Evolutionary conservation across 2,888 invertebrate genomes (phyloP).

Genomic region (Hemicrepidius hirtus): DNA sequence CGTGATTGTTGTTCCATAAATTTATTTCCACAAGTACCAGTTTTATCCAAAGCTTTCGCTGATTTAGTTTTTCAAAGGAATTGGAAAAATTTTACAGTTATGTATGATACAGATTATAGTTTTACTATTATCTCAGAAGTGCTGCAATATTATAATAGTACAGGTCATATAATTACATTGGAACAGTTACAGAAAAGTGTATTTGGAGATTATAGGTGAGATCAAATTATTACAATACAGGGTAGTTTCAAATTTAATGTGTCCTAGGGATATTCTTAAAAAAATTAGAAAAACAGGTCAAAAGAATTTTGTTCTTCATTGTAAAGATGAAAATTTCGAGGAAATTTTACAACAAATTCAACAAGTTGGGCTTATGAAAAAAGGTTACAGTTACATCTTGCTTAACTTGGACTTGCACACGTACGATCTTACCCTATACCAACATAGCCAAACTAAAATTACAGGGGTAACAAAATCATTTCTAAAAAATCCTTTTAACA

Average conservation of each 20-base stretch:
- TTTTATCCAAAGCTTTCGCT: constrained; percentile 75
- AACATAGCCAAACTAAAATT: constrained; percentile 77
- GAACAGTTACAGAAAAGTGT: constrained; percentile 68
- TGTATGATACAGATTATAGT: constrained; percentile 82
- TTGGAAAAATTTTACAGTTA: constrained; percentile 91
- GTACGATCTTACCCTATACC: constrained; percentile 75
- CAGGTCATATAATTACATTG: constrained; percentile 68
- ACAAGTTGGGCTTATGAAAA: constrained; percentile 77
- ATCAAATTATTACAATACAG: too few relatives aligned
- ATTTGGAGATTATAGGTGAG: constrained; percentile 74
- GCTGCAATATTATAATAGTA: constrained; percentile 71
- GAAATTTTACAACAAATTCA: constrained; percentile 76
- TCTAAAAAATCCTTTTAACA: constrained; percentile 57
- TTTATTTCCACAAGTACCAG: constrained; percentile 33
- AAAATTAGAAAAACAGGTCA: constrained; percentile 67
- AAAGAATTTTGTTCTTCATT: constrained; percentile 75
- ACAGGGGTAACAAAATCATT: constrained; percentile 70
- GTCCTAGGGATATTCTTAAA: constrained; percentile 33
- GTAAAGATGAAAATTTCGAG: constrained; percentile 71
- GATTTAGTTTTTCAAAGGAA: constrained; percentile 83
- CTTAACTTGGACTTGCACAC: constrained; percentile 77
- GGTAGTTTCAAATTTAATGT: not conserved
- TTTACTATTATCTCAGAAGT: constrained; percentile 74
- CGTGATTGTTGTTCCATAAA: constrained; percentile 79
- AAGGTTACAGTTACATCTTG: constrained; percentile 75